Percentiles rank a stretch among this genome's conserved stretches.
Conservation (phyloP, 2,113 vertebrate species). For the Fregetta grallaria region DNA sequence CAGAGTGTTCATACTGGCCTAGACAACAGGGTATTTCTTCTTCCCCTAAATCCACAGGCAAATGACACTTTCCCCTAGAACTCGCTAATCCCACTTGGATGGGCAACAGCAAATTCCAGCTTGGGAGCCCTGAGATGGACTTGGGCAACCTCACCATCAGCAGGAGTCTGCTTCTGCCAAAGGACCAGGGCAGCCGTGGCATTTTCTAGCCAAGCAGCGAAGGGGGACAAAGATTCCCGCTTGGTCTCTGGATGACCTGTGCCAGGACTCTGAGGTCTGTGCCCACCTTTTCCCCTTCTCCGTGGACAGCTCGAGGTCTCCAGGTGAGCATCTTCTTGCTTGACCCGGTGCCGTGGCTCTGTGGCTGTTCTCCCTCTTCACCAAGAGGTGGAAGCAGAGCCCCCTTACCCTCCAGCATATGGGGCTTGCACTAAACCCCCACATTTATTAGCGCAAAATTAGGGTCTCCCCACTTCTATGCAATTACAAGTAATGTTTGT, state of each 20-base stretch:
- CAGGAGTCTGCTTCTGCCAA: not conserved
- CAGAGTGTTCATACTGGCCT: fast-evolving
- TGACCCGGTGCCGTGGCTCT: not conserved
- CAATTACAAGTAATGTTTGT: not conserved
- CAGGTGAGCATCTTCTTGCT: not conserved
- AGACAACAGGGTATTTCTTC: not conserved
- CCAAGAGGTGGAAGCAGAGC: not conserved
- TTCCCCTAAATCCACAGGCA: not conserved
- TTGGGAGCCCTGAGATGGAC: not conserved
- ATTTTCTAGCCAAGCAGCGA: not conserved
- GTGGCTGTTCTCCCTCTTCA: not conserved
- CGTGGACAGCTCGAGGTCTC: fast-evolving
- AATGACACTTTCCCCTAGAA: not conserved
- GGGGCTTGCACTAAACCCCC: not conserved
- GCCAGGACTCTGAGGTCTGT: not conserved
- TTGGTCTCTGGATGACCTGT: not conserved
- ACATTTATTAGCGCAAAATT: not conserved
- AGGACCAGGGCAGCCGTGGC: not conserved
- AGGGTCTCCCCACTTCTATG: not conserved
- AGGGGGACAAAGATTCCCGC: not conserved
- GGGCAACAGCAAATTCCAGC: not conserved
- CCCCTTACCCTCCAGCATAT: not conserved
- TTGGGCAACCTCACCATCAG: not conserved
- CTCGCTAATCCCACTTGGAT: not conserved
- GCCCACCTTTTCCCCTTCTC: not conserved